Evolutionary conservation across 2,113 vertebrate genomes (phyloP), one percentile per base, ranked within the genome.

Genomic region (Phaethon lepturus): DNA sequence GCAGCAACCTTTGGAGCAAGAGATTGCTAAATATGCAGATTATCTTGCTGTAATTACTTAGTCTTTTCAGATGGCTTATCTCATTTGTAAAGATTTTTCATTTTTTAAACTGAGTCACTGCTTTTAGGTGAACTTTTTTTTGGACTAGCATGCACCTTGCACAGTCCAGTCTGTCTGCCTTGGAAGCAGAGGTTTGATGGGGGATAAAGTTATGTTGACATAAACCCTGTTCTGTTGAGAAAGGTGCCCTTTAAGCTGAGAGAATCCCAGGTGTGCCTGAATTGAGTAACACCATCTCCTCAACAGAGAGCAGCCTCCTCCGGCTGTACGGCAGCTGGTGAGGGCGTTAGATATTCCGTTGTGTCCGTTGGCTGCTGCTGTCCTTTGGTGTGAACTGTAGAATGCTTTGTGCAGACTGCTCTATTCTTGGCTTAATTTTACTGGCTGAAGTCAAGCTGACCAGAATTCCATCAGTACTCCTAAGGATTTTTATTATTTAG

Each of bases 211-310:
- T 53, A 14, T 0, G 3, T 10, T 42, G n/a, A 14, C 18, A 5
- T 6, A 31, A 82, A 5, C 45, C 31, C 13, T n/a, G 1, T 24
- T 44, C 29, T 24, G 4, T 31, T 63, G 49, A 33, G 68, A 45
- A 58, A 35, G 17, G 55, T 62, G 25, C 8, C 31, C 35, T 50
- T 44, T 16, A 50, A 44, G 31, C 56, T 44, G 29, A 10, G 22
- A 26, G 53, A 10, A 35, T 60, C 22, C 47, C 29, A 6, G 7
- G 11, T 22, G 33, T 45, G 42, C 78, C 44, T n/a, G 47, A 22
- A 26, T 23, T 0, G 6, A 83, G 50, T 11, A 10, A 19, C 6
- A 4, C 16, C 0, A 0, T 24, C 50, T 66, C 58, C 44, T 17
- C 7, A 8, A 10, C 1, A 5, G n/a, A 7, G 25, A 35, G 29